These are phyloP conservation scores for Tenthredo mesomela DNA, from an alignment of 2,888 invertebrate genomes.

Conservation along the genomic window DNA sequence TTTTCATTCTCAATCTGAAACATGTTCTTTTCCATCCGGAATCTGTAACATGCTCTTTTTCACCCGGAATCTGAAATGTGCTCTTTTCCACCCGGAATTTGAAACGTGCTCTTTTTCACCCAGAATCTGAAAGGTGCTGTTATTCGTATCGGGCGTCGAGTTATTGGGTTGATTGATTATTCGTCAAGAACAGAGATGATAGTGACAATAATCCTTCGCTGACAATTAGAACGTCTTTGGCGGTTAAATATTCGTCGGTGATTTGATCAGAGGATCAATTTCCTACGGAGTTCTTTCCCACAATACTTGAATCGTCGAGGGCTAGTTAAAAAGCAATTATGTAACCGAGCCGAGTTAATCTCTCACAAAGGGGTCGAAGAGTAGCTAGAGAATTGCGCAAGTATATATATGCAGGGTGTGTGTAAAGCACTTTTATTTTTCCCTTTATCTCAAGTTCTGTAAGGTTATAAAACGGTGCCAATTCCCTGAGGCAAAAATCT, in stretches of 20 bases:
- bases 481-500: slow-evolving; percentile 31
- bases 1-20: too few species aligned
- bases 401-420: too few species aligned
- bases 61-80: too few species aligned
- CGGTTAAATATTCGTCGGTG: neutral
- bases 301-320: slow-evolving; percentile 30
- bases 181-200: too few species aligned
- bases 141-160: too few species aligned
- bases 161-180: too few species aligned
- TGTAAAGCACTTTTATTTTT: slow-evolving; percentile 5
- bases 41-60: too few species aligned
- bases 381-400: neutral
- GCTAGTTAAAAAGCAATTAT: slow-evolving; percentile 43
- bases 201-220: neutral
- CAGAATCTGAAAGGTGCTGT: too few species aligned
- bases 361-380: neutral
- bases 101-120: too few species aligned
- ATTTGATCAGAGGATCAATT: neutral
- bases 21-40: too few species aligned
- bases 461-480: neutral
- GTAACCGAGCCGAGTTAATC: slow-evolving; percentile 26
- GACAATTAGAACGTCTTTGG: neutral
- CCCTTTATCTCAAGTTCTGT: neutral
- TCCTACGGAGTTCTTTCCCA: neutral
- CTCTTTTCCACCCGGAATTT: too few species aligned